Conservation (phyloP, 2,888 invertebrate genomes). For the Drepana falcataria region DNA sequence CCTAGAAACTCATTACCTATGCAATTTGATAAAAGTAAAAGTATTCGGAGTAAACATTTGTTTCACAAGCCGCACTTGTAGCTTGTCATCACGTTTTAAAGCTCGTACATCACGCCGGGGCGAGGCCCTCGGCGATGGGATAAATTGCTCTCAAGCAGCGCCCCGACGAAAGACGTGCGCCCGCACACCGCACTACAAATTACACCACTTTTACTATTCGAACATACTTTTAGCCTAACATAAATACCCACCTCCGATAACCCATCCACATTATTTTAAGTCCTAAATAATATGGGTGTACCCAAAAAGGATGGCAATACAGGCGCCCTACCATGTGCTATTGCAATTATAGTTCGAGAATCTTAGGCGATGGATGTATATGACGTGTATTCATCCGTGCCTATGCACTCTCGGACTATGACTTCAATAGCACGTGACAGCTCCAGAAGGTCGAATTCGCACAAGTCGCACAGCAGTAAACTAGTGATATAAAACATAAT, state of each 20-base stretch:
- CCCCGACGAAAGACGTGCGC: constrained; percentile 54
- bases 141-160: constrained; percentile 59
- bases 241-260: constrained; percentile 34
- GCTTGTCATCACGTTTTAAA: constrained; percentile 58
- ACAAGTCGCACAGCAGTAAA: constrained; percentile 51
- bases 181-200: constrained; percentile 31
- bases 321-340: no score
- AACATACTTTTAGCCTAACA: constrained; percentile 49
- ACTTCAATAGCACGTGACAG: constrained; percentile 1
- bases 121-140: constrained; percentile 46
- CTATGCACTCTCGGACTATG: no score
- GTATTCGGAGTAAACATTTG: neutral
- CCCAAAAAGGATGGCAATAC: no score
- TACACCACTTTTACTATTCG: constrained; percentile 42
- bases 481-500: constrained; percentile 24
- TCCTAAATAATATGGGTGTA: no score
- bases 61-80: constrained; percentile 11
- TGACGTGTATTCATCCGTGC: no score
- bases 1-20: no score
- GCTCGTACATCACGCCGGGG: constrained; percentile 51
- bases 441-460: constrained; percentile 41
- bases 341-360: no score
- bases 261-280: no score
- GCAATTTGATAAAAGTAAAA: no score
- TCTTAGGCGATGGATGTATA: no score